These are phyloP conservation scores for Mallotus villosus DNA, from an alignment of 2,797 vertebrate species.

Conservation along the genomic window DNA sequence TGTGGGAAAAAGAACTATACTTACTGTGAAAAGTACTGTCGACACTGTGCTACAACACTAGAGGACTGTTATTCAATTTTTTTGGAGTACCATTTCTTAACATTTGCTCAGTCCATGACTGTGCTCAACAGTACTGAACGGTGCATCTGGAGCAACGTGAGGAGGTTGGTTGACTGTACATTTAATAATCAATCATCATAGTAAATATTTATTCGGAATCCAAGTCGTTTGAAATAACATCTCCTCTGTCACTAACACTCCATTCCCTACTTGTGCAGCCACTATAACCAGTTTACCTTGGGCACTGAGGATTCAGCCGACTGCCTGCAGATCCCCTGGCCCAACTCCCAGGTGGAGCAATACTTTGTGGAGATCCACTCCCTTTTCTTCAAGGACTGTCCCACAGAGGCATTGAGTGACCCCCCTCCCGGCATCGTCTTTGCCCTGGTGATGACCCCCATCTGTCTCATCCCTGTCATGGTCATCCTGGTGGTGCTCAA, in stretches of 20 bases:
- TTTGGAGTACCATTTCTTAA: accelerated
- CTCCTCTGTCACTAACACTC: background rate
- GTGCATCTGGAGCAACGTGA: conserved; percentile 72
- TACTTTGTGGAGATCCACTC: conserved; percentile 70
- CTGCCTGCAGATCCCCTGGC: conserved; percentile 72
- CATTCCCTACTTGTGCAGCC: conserved; percentile 45
- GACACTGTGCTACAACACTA: accelerated
- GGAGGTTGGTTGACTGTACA: conserved; percentile 51
- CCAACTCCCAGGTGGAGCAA: conserved; percentile 63
- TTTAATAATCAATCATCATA: background rate
- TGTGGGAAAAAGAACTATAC: conserved; percentile 36
- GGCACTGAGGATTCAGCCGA: conserved; percentile 73
- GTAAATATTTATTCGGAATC: background rate
- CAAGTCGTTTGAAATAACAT: background rate
- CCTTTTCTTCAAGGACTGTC: conserved; percentile 68
- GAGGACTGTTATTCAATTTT: conserved; percentile 43
- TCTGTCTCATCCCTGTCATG: conserved; percentile 77
- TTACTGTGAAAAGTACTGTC: accelerated
- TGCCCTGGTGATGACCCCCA: conserved; percentile 71
- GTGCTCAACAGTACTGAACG: conserved; percentile 60
- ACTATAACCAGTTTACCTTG: conserved; percentile 68
- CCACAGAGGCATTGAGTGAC: conserved; percentile 54
- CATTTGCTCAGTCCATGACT: conserved; percentile 34
- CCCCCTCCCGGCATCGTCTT: conserved; percentile 56
- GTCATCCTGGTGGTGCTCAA: conserved; percentile 72